Base-by-base conservation (phyloP, 1,140 invertebrate species). In the Drosophila baimaii region DNA sequence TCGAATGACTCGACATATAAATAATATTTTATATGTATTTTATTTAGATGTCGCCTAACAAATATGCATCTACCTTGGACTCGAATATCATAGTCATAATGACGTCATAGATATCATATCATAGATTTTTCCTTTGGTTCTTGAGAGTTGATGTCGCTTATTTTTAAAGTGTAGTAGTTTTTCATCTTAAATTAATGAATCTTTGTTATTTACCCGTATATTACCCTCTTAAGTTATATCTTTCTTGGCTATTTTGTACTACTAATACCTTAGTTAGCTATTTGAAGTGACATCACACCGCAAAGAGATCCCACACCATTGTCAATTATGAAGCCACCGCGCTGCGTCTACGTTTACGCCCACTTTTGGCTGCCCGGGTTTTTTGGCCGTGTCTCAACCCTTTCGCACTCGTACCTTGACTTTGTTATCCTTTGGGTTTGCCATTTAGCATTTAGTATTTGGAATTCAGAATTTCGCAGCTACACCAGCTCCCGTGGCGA, bases 281-380 rank as follows among this genome's bases (percentile, higher is more conserved):
- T 21, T n/a, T 25, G 49, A 15, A 4, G 2, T 33, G 17, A 51
- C 29, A 52, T 13, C 29, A 19, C 43, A 56, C 49, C 35, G 19
- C 17, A 13, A 29, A 3, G 21, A 41, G 23, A n/a, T 4, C 54
- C n/a, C 56, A 33, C 4, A 27, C 71, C 52, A 49, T 39, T 25
- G 8, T 23, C 35, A 74, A 64, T 71, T 46, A 33, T 25, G 21
- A 35, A 6, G 29, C 39, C 37, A 68, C 41, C 49, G 63, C 72
- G 41, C 39, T 54, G 63, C 64, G 80, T 52, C 63, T 61, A 27
- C 27, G 82, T 82, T 55, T 65, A 82, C 83, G 83, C 83, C 83
- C 79, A 71, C 79, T 79, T 82, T 79, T 82, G 75, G 63, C 43
- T 58, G 19, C 47, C 17, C 37, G 29, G 29, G 49, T 49, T 62